Evolutionary conservation across 2,888 invertebrate species (phyloP), one percentile per base, ranked within the genome.

Genomic region (Pogonocherus hispidulus): DNA sequence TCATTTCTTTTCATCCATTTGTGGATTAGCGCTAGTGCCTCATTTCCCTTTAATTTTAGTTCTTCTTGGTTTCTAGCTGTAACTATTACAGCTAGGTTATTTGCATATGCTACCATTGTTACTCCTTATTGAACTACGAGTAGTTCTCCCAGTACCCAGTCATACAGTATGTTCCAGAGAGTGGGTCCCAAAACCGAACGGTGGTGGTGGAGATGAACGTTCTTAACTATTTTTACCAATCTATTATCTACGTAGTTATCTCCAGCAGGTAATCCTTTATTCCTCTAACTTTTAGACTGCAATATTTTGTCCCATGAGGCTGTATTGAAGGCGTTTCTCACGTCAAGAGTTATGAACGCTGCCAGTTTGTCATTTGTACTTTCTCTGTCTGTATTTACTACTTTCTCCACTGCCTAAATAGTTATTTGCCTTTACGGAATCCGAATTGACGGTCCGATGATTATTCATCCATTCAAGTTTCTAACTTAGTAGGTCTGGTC

Each of bases 131-230:
- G 32, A 0, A 64, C 20, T n/a, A n/a, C n/a, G n/a, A n/a, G n/a
- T 2, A 57, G 37, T 1, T 49, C 11, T 14, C 37, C 44, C 16
- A 72, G 62, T 2, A 71, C 54, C 0, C 63, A 63, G 18, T 72
- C 59, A n/a, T 63, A 3, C 37, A 11, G 0, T 72, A 71, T 0
- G 69, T 71, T 0, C n/a, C n/a, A n/a, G n/a, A n/a, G n/a, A n/a
- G n/a, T n/a, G n/a, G n/a, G n/a, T n/a, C n/a, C n/a, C n/a, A 74
- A 63, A 1, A 74, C 60, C 0, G 60, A 70, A 1, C 64, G 64
- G 41, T 70, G 70, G 3, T 56, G 65, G 2, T 46, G 37, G 44
- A 16, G 16, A 18, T 2, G 11, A 11, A 3, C n/a, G 20, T 9
- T 8, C 9, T 18, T 14, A 11, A n/a, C 16, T 1, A 54, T 47